A percentile compares a stretch with the other conserved stretches of the same genome.
phyloP scores from a whole-genome alignment of 2,888 invertebrate genomes.

The Leptinotarsa rubiginosa region DNA sequence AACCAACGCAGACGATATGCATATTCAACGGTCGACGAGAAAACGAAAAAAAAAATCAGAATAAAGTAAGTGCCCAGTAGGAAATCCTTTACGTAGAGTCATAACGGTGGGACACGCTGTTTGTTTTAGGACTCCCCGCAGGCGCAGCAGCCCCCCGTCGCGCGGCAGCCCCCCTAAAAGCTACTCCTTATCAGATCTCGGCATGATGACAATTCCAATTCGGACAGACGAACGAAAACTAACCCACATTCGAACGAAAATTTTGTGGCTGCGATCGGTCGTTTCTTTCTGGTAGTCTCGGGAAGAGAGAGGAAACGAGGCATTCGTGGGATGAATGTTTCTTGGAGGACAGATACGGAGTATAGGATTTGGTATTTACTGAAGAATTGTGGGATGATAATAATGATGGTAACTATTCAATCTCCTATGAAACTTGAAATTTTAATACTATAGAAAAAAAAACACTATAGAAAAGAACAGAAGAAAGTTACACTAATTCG shows the following conservation, averaged over 20 bases:
- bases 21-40: constrained; percentile 6
- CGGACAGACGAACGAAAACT: constrained; percentile 50
- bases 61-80: constrained; percentile 59
- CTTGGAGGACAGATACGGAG: not conserved
- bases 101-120: constrained; percentile 64
- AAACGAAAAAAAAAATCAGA: constrained; percentile 43
- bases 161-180: constrained; percentile 61
- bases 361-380: not conserved
- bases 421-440: no score
- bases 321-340: not conserved
- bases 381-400: no score
- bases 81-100: constrained; percentile 63
- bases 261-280: not conserved
- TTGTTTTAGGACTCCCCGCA: constrained; percentile 65
- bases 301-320: not conserved
- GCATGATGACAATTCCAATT: constrained; percentile 67
- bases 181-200: constrained; percentile 66
- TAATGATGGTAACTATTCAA: no score
- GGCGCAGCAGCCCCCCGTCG: constrained; percentile 56
- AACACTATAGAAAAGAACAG: no score
- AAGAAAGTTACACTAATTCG: no score
- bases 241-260: constrained; percentile 20
- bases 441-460: no score
- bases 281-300: not conserved
- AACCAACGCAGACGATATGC: not conserved